Evolutionary conservation across 2,888 invertebrate genomes (phyloP).

Genomic region (Helobdella robusta): DNA sequence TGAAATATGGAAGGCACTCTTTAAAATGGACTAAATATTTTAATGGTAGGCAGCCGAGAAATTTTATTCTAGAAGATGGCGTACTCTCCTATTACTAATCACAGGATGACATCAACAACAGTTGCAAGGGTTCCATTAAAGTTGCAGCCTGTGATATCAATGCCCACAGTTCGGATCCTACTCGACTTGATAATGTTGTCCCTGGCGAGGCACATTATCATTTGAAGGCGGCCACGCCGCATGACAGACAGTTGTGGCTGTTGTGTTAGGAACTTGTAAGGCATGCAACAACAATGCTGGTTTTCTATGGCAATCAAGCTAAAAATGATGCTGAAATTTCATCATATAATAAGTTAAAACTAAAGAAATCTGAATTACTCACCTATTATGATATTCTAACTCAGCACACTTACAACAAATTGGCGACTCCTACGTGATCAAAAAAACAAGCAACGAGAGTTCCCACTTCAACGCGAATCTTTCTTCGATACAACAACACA

Average conservation of each 20-base stretch:
- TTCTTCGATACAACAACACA: too few relatives aligned
- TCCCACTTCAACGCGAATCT: too few relatives aligned
- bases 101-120: slow-evolving; percentile 70
- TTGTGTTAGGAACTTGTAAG: slow-evolving; percentile 69
- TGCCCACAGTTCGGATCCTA: slow-evolving; percentile 63
- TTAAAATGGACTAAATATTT: slow-evolving; percentile 81
- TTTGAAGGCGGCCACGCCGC: slow-evolving; percentile 64
- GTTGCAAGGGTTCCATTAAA: slow-evolving; percentile 73
- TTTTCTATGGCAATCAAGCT: too few relatives aligned
- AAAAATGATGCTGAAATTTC: too few relatives aligned
- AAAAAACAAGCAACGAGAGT: too few relatives aligned
- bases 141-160: slow-evolving; percentile 72
- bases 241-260: slow-evolving; percentile 71
- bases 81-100: slow-evolving; percentile 71
- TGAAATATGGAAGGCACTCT: slow-evolving; percentile 56
- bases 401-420: slow-evolving; percentile 67
- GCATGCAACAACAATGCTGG: slow-evolving; percentile 52
- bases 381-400: slow-evolving; percentile 71
- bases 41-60: slow-evolving; percentile 79
- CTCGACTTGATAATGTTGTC: slow-evolving; percentile 67
- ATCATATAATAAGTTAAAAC: too few relatives aligned
- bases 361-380: slow-evolving; percentile 67
- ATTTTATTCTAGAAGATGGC: slow-evolving; percentile 72
- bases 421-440: too few relatives aligned
- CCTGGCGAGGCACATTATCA: slow-evolving; percentile 75